These are phyloP conservation scores for Xestia c-nigrum DNA, from an alignment of 2,888 invertebrate species.

Conservation along the genomic window DNA sequence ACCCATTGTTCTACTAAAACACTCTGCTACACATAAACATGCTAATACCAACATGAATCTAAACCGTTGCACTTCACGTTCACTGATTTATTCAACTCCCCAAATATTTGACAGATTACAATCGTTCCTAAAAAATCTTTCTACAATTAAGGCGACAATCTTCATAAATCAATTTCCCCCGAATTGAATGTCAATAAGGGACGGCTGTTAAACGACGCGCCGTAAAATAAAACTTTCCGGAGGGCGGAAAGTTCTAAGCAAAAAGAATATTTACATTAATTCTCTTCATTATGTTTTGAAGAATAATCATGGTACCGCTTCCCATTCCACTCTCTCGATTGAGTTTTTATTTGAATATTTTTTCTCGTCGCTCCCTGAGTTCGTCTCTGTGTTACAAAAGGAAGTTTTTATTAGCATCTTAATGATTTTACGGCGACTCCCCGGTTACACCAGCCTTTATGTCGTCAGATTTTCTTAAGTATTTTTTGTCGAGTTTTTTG, in stretches of 20 bases:
- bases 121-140: constrained; percentile 79
- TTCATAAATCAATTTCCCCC: constrained; percentile 91
- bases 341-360: constrained; percentile 91
- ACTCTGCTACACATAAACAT: constrained; percentile 62
- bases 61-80: constrained; percentile 37
- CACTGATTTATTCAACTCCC: constrained; percentile 49
- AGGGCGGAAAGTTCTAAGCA: constrained; percentile 88
- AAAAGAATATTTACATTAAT: constrained; percentile 91
- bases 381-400: constrained; percentile 89
- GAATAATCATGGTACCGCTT: constrained; percentile 90
- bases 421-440: constrained; percentile 91
- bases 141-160: constrained; percentile 90
- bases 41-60: constrained; percentile 48
- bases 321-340: constrained; percentile 88
- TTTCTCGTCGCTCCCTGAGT: constrained; percentile 83
- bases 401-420: constrained; percentile 91
- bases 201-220: constrained; percentile 89
- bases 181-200: constrained; percentile 91
- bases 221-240: constrained; percentile 90
- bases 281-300: constrained; percentile 91
- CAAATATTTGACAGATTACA: constrained; percentile 66
- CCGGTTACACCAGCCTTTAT: constrained; percentile 91
- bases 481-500: constrained; percentile 90
- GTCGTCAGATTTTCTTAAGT: constrained; percentile 91
- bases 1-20: constrained; percentile 76